Conservation (phyloP, 1,140 invertebrate species). For the Acromyrmex echinatior region DNA sequence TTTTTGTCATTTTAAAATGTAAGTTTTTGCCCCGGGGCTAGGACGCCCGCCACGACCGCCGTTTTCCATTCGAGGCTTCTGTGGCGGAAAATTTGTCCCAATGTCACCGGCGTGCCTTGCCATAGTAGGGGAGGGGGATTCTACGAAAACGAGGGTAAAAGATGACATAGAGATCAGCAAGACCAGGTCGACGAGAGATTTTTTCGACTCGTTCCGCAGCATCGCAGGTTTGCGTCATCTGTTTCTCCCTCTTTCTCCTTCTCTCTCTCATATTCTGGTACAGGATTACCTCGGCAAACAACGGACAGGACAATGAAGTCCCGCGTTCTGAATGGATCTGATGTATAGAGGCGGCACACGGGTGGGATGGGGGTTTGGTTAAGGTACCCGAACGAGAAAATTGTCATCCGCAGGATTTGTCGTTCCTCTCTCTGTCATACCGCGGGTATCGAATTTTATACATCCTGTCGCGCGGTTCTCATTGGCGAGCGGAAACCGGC, state of each 20-base stretch:
- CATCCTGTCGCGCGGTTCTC: constrained; percentile 67
- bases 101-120: constrained; percentile 66
- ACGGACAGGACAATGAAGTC: constrained; percentile 77
- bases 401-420: constrained; percentile 74
- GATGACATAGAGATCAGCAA: constrained; percentile 54
- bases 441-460: constrained; percentile 78
- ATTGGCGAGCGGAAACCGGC: constrained; percentile 63
- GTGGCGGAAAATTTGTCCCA: constrained; percentile 82
- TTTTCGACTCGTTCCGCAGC: constrained; percentile 50
- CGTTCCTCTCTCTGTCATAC: constrained; percentile 73
- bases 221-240: constrained; percentile 53
- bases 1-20: constrained; percentile 84
- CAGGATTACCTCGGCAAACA: constrained; percentile 79
- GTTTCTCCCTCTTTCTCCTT: constrained; percentile 10
- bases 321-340: constrained; percentile 64
- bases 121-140: background rate
- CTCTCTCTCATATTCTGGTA: constrained; percentile 56
- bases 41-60: constrained; percentile 59
- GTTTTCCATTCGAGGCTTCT: constrained; percentile 79
- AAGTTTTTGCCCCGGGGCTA: constrained; percentile 75
- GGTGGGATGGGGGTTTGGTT: constrained; percentile 42
- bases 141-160: constrained; percentile 62
- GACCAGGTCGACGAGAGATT: constrained; percentile 57
- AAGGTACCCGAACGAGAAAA: constrained; percentile 70
- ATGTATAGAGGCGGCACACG: constrained; percentile 34